These are phyloP conservation scores for Varroa destructor DNA, from an alignment of 1,140 invertebrate species.

Conservation along the genomic window DNA sequence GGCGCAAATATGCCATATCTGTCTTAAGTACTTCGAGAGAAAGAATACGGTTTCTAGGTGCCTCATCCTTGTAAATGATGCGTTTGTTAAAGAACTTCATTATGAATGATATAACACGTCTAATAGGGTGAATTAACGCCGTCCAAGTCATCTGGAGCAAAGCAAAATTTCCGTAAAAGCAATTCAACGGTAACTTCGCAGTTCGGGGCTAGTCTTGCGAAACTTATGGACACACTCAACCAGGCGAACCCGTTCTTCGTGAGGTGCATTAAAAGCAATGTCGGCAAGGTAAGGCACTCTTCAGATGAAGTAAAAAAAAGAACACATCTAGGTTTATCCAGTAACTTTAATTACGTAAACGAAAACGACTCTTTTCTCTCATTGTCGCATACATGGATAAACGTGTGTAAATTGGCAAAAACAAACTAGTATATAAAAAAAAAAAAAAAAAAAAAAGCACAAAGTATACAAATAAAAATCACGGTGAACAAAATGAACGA, in stretches of 20 bases:
- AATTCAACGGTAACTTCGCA: slow-evolving; percentile 82
- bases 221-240: slow-evolving; percentile 81
- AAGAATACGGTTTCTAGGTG: too few relatives aligned
- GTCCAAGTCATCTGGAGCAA: background rate
- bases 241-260: slow-evolving; percentile 94
- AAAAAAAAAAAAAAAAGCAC: background rate
- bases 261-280: slow-evolving; percentile 88
- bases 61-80: too few relatives aligned
- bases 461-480: background rate
- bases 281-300: slow-evolving; percentile 53
- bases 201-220: slow-evolving; percentile 78
- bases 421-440: too few relatives aligned
- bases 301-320: background rate
- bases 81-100: too few relatives aligned
- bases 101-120: too few relatives aligned
- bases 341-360: background rate
- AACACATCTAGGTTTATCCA: background rate
- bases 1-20: too few relatives aligned
- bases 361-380: slow-evolving; percentile 9
- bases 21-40: too few relatives aligned
- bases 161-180: slow-evolving; percentile 55
- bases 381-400: too few relatives aligned
- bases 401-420: too few relatives aligned
- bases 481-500: too few relatives aligned
- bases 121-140: too few relatives aligned